Percentiles rank a stretch among this genome's conserved stretches.
Evolutionary conservation across 2,113 vertebrate species (phyloP).

Genomic region (Gopherus flavomarginatus): DNA sequence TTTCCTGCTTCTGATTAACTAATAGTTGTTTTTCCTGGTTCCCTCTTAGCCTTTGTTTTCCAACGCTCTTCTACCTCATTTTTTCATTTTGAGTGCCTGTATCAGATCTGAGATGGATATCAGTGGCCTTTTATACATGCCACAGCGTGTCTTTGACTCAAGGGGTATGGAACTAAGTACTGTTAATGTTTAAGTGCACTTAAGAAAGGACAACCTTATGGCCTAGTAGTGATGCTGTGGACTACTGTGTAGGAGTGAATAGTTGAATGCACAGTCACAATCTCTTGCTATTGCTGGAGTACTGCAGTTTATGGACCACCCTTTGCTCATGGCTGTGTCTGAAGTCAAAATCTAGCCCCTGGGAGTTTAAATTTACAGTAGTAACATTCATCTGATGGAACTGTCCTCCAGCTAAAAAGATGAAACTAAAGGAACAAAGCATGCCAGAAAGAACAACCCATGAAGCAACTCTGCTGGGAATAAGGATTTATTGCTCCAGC

Average conservation of each 20-base stretch:
- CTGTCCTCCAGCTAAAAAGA: not conserved
- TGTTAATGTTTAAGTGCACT: not conserved
- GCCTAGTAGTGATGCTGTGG: not conserved
- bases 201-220: not conserved
- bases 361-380: not conserved
- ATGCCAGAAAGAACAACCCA: not conserved
- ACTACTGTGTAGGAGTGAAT: not conserved
- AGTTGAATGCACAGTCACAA: not conserved
- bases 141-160: not conserved
- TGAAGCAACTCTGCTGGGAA: not conserved
- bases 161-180: not conserved
- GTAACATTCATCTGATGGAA: not conserved
- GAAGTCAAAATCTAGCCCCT: not conserved
- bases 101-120: not conserved
- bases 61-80: not conserved
- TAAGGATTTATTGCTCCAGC: not conserved
- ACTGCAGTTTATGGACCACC: not conserved
- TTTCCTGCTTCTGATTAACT: not conserved
- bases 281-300: not conserved
- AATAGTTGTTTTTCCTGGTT: not conserved
- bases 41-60: not conserved
- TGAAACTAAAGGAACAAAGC: not conserved
- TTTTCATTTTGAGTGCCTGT: not conserved
- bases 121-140: not conserved
- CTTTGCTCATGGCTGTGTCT: not conserved